Percentiles rank a stretch among this genome's conserved stretches.
Evolutionary conservation across 2,113 vertebrate genomes (phyloP).

Genomic region (human): GRCh38 chr16:50437501-50438000

Average conservation of each 20-base stretch:
- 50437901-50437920: conserved; percentile 83
- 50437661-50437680: too few relatives aligned
- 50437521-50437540: too few relatives aligned
- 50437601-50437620: too few relatives aligned
- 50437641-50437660: too few relatives aligned
- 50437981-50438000: conserved; percentile 83
- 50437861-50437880: conserved; percentile 67
- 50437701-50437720: background rate
- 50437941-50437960: conserved; percentile 84
- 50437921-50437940: conserved; percentile 80
- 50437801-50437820: background rate
- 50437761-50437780: background rate
- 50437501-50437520: background rate
- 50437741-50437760: background rate
- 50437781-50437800: background rate
- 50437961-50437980: conserved; percentile 82
- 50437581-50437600: too few relatives aligned
- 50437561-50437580: too few relatives aligned
- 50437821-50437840: background rate
- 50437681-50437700: too few relatives aligned
- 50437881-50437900: conserved; percentile 77
- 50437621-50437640: too few relatives aligned
- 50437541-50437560: too few relatives aligned
- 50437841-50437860: background rate
- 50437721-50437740: background rate